phyloP scores from a whole-genome alignment of 2,113 vertebrate genomes.

The Equus przewalskii region DNA sequence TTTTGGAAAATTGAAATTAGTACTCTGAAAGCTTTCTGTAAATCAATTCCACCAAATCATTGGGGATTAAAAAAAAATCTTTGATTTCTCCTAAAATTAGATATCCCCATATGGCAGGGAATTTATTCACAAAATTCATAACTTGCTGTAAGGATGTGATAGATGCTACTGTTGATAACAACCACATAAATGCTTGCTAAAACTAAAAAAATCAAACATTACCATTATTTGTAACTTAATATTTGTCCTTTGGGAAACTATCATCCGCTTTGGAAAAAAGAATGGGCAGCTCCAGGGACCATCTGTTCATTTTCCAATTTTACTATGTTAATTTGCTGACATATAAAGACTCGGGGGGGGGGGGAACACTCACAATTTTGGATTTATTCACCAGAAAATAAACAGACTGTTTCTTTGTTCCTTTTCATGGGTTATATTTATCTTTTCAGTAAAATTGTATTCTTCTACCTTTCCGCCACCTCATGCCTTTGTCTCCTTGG shows the following conservation, averaged over 20 bases:
- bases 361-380: not conserved
- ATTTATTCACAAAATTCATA: slow-evolving; percentile 9
- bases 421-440: slow-evolving; percentile 6
- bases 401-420: not conserved
- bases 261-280: slow-evolving; percentile 52
- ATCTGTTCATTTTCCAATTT: slow-evolving; percentile 61
- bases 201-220: slow-evolving; percentile 28
- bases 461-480: not conserved
- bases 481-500: not conserved
- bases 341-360: not conserved
- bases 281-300: slow-evolving; percentile 19
- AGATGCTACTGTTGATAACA: not conserved
- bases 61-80: not conserved
- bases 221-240: slow-evolving; percentile 55
- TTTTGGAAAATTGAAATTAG: slow-evolving; percentile 35
- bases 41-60: not conserved
- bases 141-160: not conserved
- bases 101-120: not conserved
- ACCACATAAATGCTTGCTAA: slow-evolving; percentile 12
- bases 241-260: slow-evolving; percentile 51
- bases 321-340: slow-evolving; percentile 49
- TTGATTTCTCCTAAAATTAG: slow-evolving; percentile 47
- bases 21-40: slow-evolving; percentile 18
- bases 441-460: slow-evolving; percentile 12
- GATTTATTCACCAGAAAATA: slow-evolving; percentile 49